phyloP scores from a whole-genome alignment of 2,888 invertebrate genomes.

The Cerceris ruficornis region DNA sequence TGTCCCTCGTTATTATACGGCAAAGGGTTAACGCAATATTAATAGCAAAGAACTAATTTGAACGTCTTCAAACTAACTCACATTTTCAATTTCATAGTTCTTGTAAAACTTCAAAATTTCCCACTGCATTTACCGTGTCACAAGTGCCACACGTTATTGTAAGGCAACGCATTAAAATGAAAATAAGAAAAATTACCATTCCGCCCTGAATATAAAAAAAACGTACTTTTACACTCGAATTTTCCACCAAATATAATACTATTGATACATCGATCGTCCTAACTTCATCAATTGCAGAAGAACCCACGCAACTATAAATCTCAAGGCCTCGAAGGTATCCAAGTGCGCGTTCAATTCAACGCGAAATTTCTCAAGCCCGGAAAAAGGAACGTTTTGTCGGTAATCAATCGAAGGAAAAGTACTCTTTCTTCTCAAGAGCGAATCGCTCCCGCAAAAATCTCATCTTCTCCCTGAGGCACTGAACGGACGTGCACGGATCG shows the following conservation, averaged over 20 bases:
- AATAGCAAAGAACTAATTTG: too few species aligned
- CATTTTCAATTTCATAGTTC: too few species aligned
- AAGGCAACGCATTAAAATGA: not conserved
- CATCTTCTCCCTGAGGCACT: slow-evolving; percentile 68
- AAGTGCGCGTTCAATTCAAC: too few species aligned
- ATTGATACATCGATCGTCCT: too few species aligned
- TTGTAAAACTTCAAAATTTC: too few species aligned
- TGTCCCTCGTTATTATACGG: not conserved
- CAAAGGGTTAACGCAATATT: too few species aligned
- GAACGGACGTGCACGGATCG: slow-evolving; percentile 67
- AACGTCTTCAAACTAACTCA: too few species aligned
- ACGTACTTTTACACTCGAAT: not conserved
- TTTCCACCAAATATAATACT: not conserved
- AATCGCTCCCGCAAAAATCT: slow-evolving; percentile 65
- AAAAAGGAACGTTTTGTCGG: not conserved
- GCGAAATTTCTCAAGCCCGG: too few species aligned
- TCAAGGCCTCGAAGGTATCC: too few species aligned
- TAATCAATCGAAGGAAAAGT: slow-evolving; percentile 21
- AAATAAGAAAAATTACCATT: not conserved
- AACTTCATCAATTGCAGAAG: too few species aligned
- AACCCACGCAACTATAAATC: too few species aligned
- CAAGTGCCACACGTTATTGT: not conserved
- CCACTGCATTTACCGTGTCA: too few species aligned
- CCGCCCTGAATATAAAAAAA: not conserved
- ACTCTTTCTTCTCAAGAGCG: slow-evolving; percentile 73